These are phyloP conservation scores for Heliothis virescens DNA, from an alignment of 1,140 invertebrate genomes.

Conservation along the genomic window DNA sequence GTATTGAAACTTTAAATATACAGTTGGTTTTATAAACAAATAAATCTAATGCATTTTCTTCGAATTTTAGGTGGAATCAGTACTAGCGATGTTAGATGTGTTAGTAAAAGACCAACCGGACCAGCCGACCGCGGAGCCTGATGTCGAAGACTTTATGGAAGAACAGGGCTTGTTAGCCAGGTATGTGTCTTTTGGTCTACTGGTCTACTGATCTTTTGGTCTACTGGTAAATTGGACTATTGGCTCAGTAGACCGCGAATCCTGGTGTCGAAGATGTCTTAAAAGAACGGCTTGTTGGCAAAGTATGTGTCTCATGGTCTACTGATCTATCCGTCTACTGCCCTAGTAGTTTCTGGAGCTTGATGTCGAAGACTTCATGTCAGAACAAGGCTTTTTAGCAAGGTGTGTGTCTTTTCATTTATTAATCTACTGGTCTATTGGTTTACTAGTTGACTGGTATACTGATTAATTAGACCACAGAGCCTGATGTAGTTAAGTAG, in stretches of 20 bases:
- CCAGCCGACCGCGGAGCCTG: slow-evolving; percentile 89
- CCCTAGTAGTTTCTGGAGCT: slow-evolving; percentile 67
- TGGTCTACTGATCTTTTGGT: too few species aligned
- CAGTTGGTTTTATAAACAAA: too few species aligned
- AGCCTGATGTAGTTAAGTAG: too few species aligned
- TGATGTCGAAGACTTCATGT: slow-evolving; percentile 98
- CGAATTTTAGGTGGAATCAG: slow-evolving; percentile 89
- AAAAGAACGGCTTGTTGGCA: slow-evolving; percentile 97
- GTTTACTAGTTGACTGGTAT: too few species aligned
- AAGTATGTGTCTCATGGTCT: slow-evolving; percentile 77
- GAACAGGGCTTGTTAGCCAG: slow-evolving; percentile 98
- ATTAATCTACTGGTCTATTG: too few species aligned
- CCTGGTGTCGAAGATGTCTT: slow-evolving; percentile 97
- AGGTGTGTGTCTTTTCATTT: neutral
- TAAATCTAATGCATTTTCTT: too few species aligned
- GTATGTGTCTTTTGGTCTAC: too few species aligned
- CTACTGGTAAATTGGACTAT: too few species aligned
- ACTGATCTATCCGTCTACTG: too few species aligned
- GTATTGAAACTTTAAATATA: neutral
- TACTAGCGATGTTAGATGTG: slow-evolving; percentile 93
- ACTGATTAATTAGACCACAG: too few species aligned
- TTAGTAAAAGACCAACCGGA: slow-evolving; percentile 95
- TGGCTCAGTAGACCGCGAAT: slow-evolving; percentile 87
- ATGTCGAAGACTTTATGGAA: slow-evolving; percentile 98
- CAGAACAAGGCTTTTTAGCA: slow-evolving; percentile 93